phyloP scores from a whole-genome alignment of 2,888 invertebrate species.

The Ormia ochracea region DNA sequence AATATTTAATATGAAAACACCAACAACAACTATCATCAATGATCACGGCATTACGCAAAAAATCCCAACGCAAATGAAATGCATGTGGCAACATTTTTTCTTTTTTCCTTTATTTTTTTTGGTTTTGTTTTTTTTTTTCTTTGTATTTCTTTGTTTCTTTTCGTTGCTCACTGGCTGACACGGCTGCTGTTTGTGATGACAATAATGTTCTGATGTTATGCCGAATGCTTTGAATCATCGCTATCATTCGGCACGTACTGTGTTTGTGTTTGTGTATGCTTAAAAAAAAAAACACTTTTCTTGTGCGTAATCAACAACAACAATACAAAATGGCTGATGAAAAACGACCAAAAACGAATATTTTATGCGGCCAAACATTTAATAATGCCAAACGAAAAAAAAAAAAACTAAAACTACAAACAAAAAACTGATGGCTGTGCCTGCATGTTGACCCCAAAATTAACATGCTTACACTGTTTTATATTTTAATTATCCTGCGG shows the following conservation, averaged over 20 bases:
- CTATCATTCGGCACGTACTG: constrained; percentile 12
- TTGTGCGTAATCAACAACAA: not conserved
- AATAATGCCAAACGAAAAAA: constrained; percentile 7
- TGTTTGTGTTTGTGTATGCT: no score
- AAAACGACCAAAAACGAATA: not conserved
- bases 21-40: not conserved
- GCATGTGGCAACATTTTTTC: constrained; percentile 12
- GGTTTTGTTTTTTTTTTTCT: no score
- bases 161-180: not conserved
- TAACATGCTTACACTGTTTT: constrained; percentile 14
- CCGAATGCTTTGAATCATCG: not conserved
- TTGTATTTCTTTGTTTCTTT: no score
- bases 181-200: not conserved
- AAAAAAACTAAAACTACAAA: not conserved
- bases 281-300: not conserved
- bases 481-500: constrained; percentile 36
- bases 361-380: not conserved
- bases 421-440: not conserved
- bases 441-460: constrained; percentile 4
- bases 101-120: no score
- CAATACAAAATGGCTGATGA: constrained; percentile 31
- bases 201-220: constrained; percentile 23
- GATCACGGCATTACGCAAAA: not conserved
- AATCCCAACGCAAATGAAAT: not conserved
- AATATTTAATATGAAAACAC: not conserved